Conservation (phyloP, 2,797 vertebrate genomes). For the Falco naumanni region DNA sequence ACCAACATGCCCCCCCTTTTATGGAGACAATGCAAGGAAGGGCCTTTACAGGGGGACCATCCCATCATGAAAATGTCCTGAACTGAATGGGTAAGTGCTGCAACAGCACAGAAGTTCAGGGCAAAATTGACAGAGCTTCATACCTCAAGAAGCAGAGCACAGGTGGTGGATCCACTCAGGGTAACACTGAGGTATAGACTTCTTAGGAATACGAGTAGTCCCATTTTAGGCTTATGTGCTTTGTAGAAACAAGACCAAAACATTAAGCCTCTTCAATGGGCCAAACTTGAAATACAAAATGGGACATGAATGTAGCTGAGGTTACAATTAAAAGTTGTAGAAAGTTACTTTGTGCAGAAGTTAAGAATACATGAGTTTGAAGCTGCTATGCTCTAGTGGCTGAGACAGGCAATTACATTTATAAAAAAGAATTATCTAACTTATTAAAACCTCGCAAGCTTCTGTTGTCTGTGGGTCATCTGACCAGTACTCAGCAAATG, state of each 20-base stretch:
- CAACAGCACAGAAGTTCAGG: not conserved
- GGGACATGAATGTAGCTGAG: not conserved
- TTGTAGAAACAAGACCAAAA: not conserved
- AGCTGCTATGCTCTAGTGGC: conserved; percentile 10
- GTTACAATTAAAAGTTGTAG: not conserved
- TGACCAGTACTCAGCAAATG: conserved; percentile 26
- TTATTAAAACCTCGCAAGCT: conserved; percentile 48
- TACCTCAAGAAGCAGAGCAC: not conserved
- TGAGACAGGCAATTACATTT: not conserved
- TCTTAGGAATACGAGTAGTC: not conserved
- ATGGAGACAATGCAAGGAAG: not conserved
- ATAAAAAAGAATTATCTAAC: conserved; percentile 30
- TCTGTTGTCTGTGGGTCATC: conserved; percentile 36
- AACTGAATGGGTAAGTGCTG: not conserved
- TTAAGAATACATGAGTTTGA: not conserved
- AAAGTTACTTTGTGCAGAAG: not conserved
- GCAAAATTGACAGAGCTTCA: not conserved
- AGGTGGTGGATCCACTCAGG: not conserved
- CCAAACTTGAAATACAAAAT: not conserved
- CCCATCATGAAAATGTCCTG: not conserved
- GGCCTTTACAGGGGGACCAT: not conserved
- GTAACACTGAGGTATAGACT: not conserved
- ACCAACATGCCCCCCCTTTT: not conserved
- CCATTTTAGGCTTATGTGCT: not conserved
- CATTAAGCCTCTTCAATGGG: not conserved